Percentiles rank a stretch among this genome's conserved stretches.
phyloP scores from a whole-genome alignment of 2,797 vertebrate genomes.

The Euphonia xanthogaster region DNA sequence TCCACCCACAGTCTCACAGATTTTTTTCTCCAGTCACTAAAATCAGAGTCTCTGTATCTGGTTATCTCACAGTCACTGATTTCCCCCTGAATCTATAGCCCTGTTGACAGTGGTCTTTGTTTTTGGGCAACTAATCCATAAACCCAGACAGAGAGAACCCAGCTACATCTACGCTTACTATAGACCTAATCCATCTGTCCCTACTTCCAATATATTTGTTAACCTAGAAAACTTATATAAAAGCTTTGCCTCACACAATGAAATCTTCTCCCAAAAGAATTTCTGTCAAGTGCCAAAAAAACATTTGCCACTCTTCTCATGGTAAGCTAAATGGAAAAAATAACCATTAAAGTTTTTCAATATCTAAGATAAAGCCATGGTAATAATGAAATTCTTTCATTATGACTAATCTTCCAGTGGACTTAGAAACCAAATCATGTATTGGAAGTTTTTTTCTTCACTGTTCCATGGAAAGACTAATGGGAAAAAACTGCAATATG shows the following conservation, averaged over 20 bases:
- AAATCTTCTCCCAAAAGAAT: neutral
- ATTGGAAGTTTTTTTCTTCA: neutral
- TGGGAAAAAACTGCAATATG: fast-evolving
- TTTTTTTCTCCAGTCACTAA: neutral
- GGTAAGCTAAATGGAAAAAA: neutral
- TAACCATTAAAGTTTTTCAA: neutral
- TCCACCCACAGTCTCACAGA: neutral
- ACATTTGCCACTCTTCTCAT: neutral
- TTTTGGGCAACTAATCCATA: neutral
- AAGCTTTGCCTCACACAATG: neutral
- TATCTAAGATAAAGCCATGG: neutral
- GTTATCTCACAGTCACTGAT: neutral
- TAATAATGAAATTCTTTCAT: neutral
- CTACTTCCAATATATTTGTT: neutral
- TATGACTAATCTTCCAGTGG: neutral
- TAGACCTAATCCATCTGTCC: neutral
- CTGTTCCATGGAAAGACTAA: neutral
- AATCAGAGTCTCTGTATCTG: neutral
- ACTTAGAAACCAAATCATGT: neutral
- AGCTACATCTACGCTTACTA: neutral
- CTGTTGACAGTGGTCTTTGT: neutral
- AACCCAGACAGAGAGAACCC: neutral
- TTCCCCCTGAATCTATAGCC: neutral
- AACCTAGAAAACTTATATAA: neutral
- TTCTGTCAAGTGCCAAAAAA: neutral